phyloP scores from a whole-genome alignment of 23 tunicate species.

The Clavelina lepadiformis region DNA sequence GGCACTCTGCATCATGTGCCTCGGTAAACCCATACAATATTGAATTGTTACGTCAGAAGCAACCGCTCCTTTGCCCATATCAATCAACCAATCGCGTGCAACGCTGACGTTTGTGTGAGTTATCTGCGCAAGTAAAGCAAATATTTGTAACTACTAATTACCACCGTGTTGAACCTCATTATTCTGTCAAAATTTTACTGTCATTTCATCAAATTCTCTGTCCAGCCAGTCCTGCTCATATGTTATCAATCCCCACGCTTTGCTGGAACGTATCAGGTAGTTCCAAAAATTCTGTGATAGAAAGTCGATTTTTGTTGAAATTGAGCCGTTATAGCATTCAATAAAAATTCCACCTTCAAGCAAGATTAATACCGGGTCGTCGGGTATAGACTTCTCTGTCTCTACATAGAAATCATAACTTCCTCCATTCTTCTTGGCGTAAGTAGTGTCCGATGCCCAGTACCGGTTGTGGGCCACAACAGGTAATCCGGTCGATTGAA shows the following conservation, averaged over 20 bases:
- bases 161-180: neutral
- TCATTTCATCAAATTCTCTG: constrained; percentile 36
- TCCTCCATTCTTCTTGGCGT: constrained; percentile 85
- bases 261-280: constrained; percentile 49
- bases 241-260: constrained; percentile 79
- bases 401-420: constrained; percentile 68
- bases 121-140: constrained; percentile 11
- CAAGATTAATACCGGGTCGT: constrained; percentile 49
- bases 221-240: constrained; percentile 97
- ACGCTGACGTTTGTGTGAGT: constrained; percentile 43
- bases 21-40: constrained; percentile 70
- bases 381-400: constrained; percentile 49
- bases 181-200: constrained; percentile 6
- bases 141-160: neutral
- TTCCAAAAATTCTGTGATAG: constrained; percentile 57
- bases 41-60: constrained; percentile 53
- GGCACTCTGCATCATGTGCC: constrained; percentile 90
- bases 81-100: constrained; percentile 56
- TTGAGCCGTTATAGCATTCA: too few species aligned
- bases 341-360: neutral
- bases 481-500: constrained; percentile 60
- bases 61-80: constrained; percentile 71
- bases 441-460: constrained; percentile 83
- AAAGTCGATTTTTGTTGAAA: too few species aligned
- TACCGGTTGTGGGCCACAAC: constrained; percentile 89